Evolutionary conservation across 2,797 vertebrate genomes (phyloP).

Genomic region (Syngnathus acus): DNA sequence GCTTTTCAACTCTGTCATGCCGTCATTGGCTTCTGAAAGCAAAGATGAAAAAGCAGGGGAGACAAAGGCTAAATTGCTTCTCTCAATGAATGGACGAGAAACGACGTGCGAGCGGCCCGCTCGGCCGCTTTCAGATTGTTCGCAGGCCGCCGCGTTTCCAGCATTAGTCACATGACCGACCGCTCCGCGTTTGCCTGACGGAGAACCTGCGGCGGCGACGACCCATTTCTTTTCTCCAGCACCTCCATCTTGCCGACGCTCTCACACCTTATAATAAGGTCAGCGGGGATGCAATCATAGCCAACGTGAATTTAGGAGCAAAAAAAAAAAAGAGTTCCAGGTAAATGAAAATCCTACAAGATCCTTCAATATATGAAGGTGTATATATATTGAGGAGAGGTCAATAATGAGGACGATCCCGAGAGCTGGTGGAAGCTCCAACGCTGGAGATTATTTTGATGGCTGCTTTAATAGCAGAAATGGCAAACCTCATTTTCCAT

Average conservation of each 20-base stretch:
- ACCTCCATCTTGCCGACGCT: conserved; percentile 15
- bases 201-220: conserved; percentile 49
- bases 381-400: no score
- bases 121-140: conserved; percentile 38
- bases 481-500: conserved; percentile 2
- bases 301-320: conserved; percentile 35
- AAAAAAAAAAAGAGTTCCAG: conserved; percentile 34
- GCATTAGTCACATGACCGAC: conserved; percentile 59
- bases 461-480: not conserved
- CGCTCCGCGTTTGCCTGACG: conserved; percentile 42
- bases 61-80: conserved; percentile 53
- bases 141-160: conserved; percentile 48
- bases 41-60: conserved; percentile 37
- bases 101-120: conserved; percentile 38
- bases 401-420: not conserved
- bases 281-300: conserved; percentile 62
- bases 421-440: not conserved
- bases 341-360: conserved; percentile 44
- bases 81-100: conserved; percentile 31
- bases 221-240: conserved; percentile 33
- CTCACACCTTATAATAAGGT: conserved; percentile 61
- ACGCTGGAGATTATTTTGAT: not conserved
- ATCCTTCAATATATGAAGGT: conserved; percentile 19
- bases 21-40: conserved; percentile 15
- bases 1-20: not conserved